Base-by-base conservation (phyloP, 2,113 vertebrate genomes). In the Campylomormyrus numenius region DNA sequence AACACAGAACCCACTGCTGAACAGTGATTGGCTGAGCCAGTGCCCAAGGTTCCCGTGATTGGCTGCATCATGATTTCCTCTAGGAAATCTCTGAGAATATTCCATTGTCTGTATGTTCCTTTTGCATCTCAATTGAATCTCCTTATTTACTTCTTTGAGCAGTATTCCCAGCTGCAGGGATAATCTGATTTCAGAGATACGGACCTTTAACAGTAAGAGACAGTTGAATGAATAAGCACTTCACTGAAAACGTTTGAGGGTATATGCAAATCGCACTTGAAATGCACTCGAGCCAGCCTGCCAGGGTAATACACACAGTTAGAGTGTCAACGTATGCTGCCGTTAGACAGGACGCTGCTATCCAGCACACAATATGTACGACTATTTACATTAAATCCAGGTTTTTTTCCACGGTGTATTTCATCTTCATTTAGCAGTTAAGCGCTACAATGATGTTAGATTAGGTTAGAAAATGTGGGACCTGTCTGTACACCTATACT, bases 61-160 rank as follows among this genome's bases (percentile, higher is more conserved):
- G 62, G 85, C 85, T 90, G 85, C 49, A 13, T 53, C 42, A 56
- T 49, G 35, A 90, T 90, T 90, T 80, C 85, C 85, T 88, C 49
- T 31, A 88, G 85, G 66, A 90, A 90, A 90, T 90, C 85, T 80
- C 89, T 53, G 84, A 53, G 45, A 58, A 85, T 74, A 45, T 90
- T 87, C 85, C 56, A 88, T 88, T 90, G 85, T 88, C 62, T 90
- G 46, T 90, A 50, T 74, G 85, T 77, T 90, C 45, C 62, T 88
- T 90, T 88, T 87, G 85, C 85, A 90, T 90, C 85, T 88, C 85
- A 90, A 90, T 90, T 90, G 62, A 80, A 90, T 90, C 66, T 74
- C 58, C 58, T 90, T 90, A 88, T 88, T 90, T 88, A 90, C 84
- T 56, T 90, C 89, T 90, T 87, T 87, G 89, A 90, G 66, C 70